Evolutionary conservation across 1,140 invertebrate species (phyloP).

Genomic region (Tyrophagus putrescentiae): DNA sequence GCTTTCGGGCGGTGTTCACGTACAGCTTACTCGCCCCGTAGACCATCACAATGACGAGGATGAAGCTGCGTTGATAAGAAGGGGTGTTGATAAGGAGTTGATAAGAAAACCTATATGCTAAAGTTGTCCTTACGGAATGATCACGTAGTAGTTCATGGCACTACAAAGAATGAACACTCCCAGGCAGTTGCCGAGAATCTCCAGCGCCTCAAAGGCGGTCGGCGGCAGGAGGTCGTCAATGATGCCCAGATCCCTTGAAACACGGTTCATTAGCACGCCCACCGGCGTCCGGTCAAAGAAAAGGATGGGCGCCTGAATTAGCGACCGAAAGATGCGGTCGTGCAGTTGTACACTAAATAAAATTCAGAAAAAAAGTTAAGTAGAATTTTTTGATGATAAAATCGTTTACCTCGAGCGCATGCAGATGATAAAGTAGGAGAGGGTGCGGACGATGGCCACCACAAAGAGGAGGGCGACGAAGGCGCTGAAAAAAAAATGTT

Average conservation of each 20-base stretch:
- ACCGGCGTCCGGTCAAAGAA: constrained; percentile 76
- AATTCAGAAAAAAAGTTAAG: no score
- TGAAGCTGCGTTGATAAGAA: no score
- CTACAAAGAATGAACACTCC: constrained; percentile 4
- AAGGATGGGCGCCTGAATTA: constrained; percentile 61
- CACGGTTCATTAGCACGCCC: constrained; percentile 22
- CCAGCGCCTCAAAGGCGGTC: constrained; percentile 54
- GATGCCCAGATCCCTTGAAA: constrained; percentile 22
- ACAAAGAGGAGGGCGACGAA: constrained; percentile 33
- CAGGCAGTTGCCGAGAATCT: constrained; percentile 13
- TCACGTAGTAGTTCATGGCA: not conserved
- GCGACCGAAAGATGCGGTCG: constrained; percentile 62
- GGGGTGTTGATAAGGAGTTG: no score
- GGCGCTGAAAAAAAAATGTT: constrained; percentile 32
- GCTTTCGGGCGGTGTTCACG: constrained; percentile 58
- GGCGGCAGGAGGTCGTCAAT: constrained; percentile 24
- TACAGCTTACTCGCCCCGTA: constrained; percentile 58
- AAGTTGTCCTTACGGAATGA: no score
- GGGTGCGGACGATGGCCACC: constrained; percentile 41
- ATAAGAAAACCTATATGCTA: no score
- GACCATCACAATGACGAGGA: constrained; percentile 51
- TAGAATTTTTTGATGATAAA: no score
- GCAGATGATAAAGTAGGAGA: constrained; percentile 58
- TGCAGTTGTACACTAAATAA: constrained; percentile 61
- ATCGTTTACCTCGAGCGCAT: constrained; percentile 63